Base-by-base conservation (phyloP, 2,113 vertebrate species). In the Vimba vimba region DNA sequence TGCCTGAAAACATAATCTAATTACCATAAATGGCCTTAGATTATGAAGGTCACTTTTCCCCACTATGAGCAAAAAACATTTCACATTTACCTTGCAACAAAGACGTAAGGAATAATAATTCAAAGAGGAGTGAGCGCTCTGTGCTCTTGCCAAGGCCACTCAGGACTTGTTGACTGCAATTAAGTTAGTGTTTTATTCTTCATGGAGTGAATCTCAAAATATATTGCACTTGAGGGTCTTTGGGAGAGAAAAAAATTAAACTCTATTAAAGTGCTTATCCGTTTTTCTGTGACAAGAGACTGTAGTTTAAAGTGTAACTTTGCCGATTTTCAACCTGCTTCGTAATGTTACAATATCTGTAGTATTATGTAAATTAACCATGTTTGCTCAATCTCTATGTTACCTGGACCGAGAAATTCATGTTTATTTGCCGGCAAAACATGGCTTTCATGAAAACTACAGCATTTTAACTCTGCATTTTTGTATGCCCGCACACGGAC, bases 11-110 rank as follows among this genome's bases (percentile, higher is more conserved):
- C 96, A 96, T 94, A 94, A 95, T 95, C 96, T 97, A 97, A 98
- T 97, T 97, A 97, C 95, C 96, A 96, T 97, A 97, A 97, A 98
- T 96, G 96, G 93, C 96, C 95, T 92, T 94, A 95, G 93, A 95
- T 95, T 94, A 91, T 94, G 94, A 96, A 97, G 97, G 97, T 96
- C 95, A 85, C 94, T 76, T 95, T 94, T 93, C 92, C 93, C 85
- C 93, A 92, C 77, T 95, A 92, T 84, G 94, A 95, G 93, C 94
- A 94, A 92, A 83, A 93, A 95, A 86, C 83, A 89, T 89, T 89
- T 88, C 77, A 84, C 82, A 86, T 69, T 82, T 89, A 78, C 80
- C 88, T 81, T 33, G 82, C 47, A 82, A 84, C 86, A 89, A 84
- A 82, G 78, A 77, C 69, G 73, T 33, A 86, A 89, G 60, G 62